Base-by-base conservation (phyloP, 2,888 invertebrate genomes). In the Allygus modestus region DNA sequence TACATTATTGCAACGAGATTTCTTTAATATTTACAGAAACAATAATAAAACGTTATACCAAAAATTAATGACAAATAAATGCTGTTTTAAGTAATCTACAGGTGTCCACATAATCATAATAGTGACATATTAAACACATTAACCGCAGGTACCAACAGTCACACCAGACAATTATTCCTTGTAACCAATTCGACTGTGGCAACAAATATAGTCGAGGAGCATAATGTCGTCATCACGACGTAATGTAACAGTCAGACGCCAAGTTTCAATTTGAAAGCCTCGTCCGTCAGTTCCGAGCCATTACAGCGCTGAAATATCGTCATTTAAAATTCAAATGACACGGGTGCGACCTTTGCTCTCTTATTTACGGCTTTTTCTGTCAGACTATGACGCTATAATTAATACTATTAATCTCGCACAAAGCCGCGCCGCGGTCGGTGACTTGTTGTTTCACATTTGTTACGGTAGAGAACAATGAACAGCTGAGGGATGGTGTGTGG, bases 251-350 rank as follows among this genome's bases (percentile, higher is more conserved):
- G 79, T 79, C 79, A 75, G 37, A 20, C 41, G 83, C 75, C 81
- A 58, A 75, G 75, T 75, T 75, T 83, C 83, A 83, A 82, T 83
- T 83, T 83, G 61, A 82, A 51, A 81, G 46, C 82, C n/a, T 54
- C 71, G 84, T 84, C 75, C 82, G 81, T 84, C 84, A 84, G 84
- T 81, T 81, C 81, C 81, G 43, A 75, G 69, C 84, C 82, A 84
- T 82, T 84, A 82, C 54, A 46, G 51, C 46, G 17, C 84, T 84
- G 84, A 82, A 84, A 84, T 84, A 84, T 84, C 75, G 75, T 73
- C 81, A 84, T 84, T 84, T 84, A 82, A 84, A 84, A 83, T 83
- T 83, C 83, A 83, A 83, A 83, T 83, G 83, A 73, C 54, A 58
- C 83, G 51, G 33, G 26, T 20, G 31, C 83, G 51, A 75, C 73